Evolutionary conservation across 2,797 vertebrate species (phyloP), one percentile per base, ranked within the genome.

Genomic region (Loris lydekkerianus): DNA sequence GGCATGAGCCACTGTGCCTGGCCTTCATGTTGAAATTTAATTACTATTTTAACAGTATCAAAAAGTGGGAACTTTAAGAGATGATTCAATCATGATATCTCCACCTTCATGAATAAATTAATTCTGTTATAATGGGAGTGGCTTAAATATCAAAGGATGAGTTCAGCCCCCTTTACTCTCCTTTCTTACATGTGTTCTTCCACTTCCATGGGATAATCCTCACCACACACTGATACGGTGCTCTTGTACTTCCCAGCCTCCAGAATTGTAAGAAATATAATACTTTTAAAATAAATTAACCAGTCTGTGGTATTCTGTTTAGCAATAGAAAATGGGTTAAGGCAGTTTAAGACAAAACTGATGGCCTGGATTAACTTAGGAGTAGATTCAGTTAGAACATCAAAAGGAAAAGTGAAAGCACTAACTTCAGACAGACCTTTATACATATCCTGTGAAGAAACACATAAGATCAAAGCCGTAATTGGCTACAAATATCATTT

Each of bases 291-390:
- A 63, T 63, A 63, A 63, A 63, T n/a, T 34, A 3, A 18, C 46
- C 31, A 56, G 10, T 34, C 17, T n/a, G 49, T 56, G 18, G 10
- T n/a, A 34, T 78, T 78, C 76, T 78, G 31, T 78, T 56, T 11
- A 34, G 18, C 20, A 34, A n/a, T 31, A 78, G 49, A 56, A 78
- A 56, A 78, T 13, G 3, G 18, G 56, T 6, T 23, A 21, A 56
- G 31, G 56, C 6, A 56, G 53, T 56, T 60, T 60, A 95, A 87
- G n/a, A 96, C 63, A 96, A 93, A 87, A 69, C 29, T 58, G 18
- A 69, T 60, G 75, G 72, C 90, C 63, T 82, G 27, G 81, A 69
- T 77, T 87, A 96, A 96, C 40, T 23, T 61, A 81, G 49, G 27
- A 0, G 0, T 80, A 37, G 92, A 75, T 23, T 95, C 7, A 0